Conservation (phyloP, 2,797 vertebrate species). For the Mionectes olivaceus region DNA sequence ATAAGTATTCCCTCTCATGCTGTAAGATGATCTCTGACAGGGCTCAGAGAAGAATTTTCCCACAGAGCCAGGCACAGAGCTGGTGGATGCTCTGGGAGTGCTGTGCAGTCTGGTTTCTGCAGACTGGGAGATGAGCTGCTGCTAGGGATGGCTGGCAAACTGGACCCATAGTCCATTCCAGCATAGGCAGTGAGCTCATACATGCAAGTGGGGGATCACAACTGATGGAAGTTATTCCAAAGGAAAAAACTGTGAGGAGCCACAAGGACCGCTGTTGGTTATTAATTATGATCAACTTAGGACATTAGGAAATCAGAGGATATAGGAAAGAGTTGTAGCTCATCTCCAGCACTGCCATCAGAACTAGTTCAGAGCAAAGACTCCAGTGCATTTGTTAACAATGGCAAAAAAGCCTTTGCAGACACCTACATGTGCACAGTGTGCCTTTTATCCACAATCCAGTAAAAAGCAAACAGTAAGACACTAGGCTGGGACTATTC, state of each 20-base stretch:
- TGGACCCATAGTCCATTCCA: background rate
- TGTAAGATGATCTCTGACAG: background rate
- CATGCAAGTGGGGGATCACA: background rate
- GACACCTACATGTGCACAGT: accelerated
- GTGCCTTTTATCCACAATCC: background rate
- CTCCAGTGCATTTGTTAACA: background rate
- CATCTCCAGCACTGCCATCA: background rate
- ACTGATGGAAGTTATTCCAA: background rate
- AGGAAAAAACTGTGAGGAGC: background rate
- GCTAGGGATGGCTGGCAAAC: background rate
- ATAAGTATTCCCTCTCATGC: background rate
- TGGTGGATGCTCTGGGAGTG: background rate
- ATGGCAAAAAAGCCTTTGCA: background rate
- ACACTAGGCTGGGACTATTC: background rate
- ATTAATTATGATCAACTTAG: background rate
- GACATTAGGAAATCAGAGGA: background rate
- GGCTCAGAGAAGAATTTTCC: background rate
- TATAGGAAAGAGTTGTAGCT: background rate
- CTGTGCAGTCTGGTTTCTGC: background rate
- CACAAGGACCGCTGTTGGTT: background rate
- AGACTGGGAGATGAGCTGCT: background rate
- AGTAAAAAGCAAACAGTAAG: background rate
- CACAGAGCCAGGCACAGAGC: background rate
- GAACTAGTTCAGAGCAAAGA: background rate
- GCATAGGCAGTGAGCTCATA: background rate